Evolutionary conservation across 2,113 vertebrate genomes (phyloP).

Genomic region (Erinaceus europaeus): DNA sequence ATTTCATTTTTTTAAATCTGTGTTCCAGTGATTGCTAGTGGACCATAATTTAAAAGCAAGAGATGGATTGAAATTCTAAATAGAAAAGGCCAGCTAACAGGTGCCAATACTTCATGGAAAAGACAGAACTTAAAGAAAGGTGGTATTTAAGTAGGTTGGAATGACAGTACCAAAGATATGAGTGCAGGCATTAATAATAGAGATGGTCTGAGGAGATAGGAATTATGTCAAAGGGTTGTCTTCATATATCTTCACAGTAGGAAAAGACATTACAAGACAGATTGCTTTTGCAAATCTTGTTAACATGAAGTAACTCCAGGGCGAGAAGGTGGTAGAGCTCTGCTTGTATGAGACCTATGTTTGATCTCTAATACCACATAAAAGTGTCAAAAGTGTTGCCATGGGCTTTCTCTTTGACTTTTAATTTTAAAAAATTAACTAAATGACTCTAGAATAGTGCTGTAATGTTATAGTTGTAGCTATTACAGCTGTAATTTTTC

Average conservation of each 20-base stretch:
- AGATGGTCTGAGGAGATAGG: background rate
- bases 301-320: background rate
- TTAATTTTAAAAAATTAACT: no score
- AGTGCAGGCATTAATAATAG: background rate
- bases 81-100: background rate
- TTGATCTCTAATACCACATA: no score
- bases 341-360: no score
- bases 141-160: background rate
- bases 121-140: background rate
- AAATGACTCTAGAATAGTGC: background rate
- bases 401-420: no score
- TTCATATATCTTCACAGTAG: background rate
- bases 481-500: background rate
- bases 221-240: background rate
- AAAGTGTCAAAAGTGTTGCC: no score
- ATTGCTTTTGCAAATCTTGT: background rate
- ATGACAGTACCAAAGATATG: background rate
- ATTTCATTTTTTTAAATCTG: background rate
- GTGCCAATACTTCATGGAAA: background rate
- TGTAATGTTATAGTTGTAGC: background rate
- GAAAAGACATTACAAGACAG: background rate
- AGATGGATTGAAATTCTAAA: background rate
- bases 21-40: slow-evolving; percentile 3
- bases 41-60: background rate
- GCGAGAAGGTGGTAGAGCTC: no score